phyloP scores from a whole-genome alignment of 1,140 invertebrate genomes.

The Bradynema listronoti region DNA sequence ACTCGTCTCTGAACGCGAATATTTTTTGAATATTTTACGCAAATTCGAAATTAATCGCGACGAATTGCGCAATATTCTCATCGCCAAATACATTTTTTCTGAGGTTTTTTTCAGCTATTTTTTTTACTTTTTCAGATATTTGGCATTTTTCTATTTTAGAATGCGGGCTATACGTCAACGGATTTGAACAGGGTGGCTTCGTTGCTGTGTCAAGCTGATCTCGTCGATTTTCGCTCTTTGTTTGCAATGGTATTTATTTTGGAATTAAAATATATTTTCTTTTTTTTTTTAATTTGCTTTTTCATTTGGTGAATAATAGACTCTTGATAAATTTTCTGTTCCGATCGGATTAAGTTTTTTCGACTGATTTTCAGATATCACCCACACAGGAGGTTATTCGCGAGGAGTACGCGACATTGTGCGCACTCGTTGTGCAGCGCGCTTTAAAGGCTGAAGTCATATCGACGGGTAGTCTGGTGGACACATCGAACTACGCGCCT shows the following conservation, averaged over 20 bases:
- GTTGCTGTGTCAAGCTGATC: constrained; percentile 75
- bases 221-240: constrained; percentile 78
- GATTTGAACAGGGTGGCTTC: constrained; percentile 81
- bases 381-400: constrained; percentile 76
- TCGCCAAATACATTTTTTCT: constrained; percentile 82
- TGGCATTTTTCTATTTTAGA: constrained; percentile 58
- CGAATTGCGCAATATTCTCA: constrained; percentile 83
- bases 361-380: constrained; percentile 60
- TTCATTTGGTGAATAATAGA: too few species aligned
- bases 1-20: constrained; percentile 65
- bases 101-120: constrained; percentile 58
- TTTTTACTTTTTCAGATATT: not conserved
- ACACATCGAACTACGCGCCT: constrained; percentile 60
- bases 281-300: too few species aligned
- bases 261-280: too few species aligned
- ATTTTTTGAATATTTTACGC: constrained; percentile 74
- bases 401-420: constrained; percentile 73
- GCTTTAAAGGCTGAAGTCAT: constrained; percentile 77
- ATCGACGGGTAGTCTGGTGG: constrained; percentile 57
- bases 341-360: not conserved
- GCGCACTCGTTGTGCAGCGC: constrained; percentile 78
- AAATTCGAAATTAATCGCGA: constrained; percentile 76
- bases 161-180: constrained; percentile 66
- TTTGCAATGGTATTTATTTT: constrained; percentile 88
- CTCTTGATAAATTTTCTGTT: not conserved